phyloP scores from a whole-genome alignment of 2,797 vertebrate species.

The Bovichtus diacanthus region DNA sequence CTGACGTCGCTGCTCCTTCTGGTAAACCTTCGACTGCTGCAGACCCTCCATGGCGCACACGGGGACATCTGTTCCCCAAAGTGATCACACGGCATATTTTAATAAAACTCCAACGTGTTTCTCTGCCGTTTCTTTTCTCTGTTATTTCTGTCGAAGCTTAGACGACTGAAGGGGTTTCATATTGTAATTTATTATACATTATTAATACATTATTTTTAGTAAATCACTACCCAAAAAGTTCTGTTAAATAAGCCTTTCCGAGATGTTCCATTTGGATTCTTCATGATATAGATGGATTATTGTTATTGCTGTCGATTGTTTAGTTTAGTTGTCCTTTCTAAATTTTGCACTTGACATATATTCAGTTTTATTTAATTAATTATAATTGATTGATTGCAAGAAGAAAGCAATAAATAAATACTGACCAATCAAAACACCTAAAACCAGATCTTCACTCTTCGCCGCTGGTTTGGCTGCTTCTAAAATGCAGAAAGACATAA shows the following conservation, averaged over 20 bases:
- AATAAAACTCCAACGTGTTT: background rate
- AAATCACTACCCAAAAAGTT: background rate
- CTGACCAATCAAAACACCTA: constrained; percentile 95
- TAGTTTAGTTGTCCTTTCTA: background rate
- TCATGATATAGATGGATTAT: background rate
- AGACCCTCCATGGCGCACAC: constrained; percentile 90
- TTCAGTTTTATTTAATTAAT: background rate
- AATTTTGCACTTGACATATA: background rate
- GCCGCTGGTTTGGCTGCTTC: constrained; percentile 92
- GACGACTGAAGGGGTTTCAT: background rate
- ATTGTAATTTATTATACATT: background rate
- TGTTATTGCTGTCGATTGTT: background rate
- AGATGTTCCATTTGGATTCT: background rate
- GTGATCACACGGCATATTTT: background rate
- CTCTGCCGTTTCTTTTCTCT: background rate
- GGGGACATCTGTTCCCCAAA: constrained; percentile 87
- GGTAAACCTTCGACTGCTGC: constrained; percentile 94
- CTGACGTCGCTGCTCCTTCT: constrained; percentile 96
- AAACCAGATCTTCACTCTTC: constrained; percentile 96
- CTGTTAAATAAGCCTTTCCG: background rate
- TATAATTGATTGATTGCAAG: background rate
- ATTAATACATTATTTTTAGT: background rate
- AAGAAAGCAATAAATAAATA: fast-evolving
- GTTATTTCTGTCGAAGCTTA: background rate
- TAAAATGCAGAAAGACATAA: constrained; percentile 66